Evolutionary conservation across 2,888 invertebrate species (phyloP).

Genomic region (Hypomecis atomaria): DNA sequence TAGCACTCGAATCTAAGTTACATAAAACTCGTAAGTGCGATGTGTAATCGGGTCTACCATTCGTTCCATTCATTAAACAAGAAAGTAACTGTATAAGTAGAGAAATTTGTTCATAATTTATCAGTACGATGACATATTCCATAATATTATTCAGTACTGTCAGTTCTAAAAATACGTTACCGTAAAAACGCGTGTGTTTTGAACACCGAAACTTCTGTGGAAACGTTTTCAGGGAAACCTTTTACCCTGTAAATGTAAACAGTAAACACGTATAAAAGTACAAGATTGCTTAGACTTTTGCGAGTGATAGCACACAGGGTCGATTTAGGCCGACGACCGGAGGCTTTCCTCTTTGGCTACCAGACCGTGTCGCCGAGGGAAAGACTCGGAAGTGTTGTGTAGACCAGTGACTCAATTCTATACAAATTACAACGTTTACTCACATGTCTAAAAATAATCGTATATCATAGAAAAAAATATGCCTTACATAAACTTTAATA

Average conservation of each 20-base stretch:
- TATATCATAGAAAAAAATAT: no score
- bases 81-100: no score
- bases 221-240: background rate
- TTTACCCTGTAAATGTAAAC: slow-evolving; percentile 6
- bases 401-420: slow-evolving; percentile 11
- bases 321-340: slow-evolving; percentile 39
- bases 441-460: background rate
- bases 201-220: background rate
- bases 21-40: no score
- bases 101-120: no score
- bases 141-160: no score
- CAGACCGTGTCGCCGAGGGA: slow-evolving; percentile 53
- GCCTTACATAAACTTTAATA: no score
- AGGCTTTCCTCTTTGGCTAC: slow-evolving; percentile 48
- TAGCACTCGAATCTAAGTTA: no score
- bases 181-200: background rate
- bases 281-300: slow-evolving; percentile 27
- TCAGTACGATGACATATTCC: no score
- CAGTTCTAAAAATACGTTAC: background rate
- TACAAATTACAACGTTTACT: no score
- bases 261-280: slow-evolving; percentile 25
- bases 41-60: no score
- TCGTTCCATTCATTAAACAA: no score
- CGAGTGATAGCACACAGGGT: slow-evolving; percentile 24
- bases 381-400: slow-evolving; percentile 46